Conservation (phyloP, 2,888 invertebrate genomes). For the Cyclophora albipunctata region DNA sequence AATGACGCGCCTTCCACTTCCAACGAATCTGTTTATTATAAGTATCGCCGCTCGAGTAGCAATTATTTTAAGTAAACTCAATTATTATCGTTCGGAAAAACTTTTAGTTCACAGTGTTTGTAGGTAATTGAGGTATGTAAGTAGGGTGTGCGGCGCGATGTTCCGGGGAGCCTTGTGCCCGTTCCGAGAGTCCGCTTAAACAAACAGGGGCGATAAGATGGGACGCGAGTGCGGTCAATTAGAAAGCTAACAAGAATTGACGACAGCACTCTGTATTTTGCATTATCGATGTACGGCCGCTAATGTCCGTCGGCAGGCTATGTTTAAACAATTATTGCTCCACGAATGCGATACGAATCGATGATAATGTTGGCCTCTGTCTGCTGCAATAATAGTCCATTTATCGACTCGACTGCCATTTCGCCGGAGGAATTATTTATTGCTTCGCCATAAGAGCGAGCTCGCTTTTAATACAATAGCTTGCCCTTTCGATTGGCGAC, state of each 20-base stretch:
- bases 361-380: constrained; percentile 69
- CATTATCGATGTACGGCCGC: constrained; percentile 57
- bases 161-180: constrained; percentile 33
- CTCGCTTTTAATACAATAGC: constrained; percentile 61
- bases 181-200: constrained; percentile 26
- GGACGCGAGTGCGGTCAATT: constrained; percentile 31
- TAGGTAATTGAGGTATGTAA: constrained; percentile 28
- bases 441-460: constrained; percentile 54
- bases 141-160: constrained; percentile 28
- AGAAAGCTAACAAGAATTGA: constrained; percentile 45
- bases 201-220: constrained; percentile 22
- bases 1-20: constrained; percentile 50
- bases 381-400: constrained; percentile 68
- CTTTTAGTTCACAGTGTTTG: constrained; percentile 33
- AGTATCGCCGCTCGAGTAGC: constrained; percentile 48
- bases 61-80: constrained; percentile 61
- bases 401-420: constrained; percentile 65
- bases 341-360: constrained; percentile 66
- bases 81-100: constrained; percentile 45
- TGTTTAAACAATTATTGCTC: constrained; percentile 70
- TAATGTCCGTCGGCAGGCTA: constrained; percentile 57
- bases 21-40: constrained; percentile 50
- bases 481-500: constrained; percentile 46
- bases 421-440: constrained; percentile 66
- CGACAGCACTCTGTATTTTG: constrained; percentile 36